Percentiles rank a stretch among this genome's conserved stretches.
These are phyloP conservation scores for Drosophila sucinea DNA, from an alignment of 1,140 invertebrate genomes.

Conservation along the genomic window DNA sequence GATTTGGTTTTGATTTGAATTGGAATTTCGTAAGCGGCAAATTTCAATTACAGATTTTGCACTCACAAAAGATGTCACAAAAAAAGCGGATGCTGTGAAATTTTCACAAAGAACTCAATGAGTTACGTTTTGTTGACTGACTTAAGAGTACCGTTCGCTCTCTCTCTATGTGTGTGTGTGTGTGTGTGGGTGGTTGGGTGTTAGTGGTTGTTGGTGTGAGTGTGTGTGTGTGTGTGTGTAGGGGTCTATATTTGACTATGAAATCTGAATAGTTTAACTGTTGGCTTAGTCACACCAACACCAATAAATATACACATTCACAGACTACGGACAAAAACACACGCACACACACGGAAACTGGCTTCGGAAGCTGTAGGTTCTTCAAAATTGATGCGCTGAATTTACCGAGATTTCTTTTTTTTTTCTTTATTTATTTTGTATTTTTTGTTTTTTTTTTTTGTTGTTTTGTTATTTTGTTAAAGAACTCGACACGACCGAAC, in stretches of 20 bases:
- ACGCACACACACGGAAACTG: not conserved
- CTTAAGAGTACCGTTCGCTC: conserved; percentile 6
- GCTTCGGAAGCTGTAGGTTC: conserved; percentile 34
- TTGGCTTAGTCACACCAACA: conserved; percentile 50
- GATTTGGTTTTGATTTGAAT: conserved; percentile 20
- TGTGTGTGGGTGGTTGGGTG: not conserved
- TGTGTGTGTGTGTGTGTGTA: not conserved
- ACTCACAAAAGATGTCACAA: conserved; percentile 36
- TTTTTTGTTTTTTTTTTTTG: conserved; percentile 4
- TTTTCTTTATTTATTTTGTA: not conserved
- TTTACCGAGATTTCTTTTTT: conserved; percentile 14
- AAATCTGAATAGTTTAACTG: conserved; percentile 32
- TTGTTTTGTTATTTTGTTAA: not conserved
- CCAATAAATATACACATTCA: conserved; percentile 27
- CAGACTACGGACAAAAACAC: conserved; percentile 10
- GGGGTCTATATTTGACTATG: conserved; percentile 11
- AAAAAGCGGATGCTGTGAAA: conserved; percentile 14
- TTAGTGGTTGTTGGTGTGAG: not conserved
- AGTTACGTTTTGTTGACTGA: conserved; percentile 8
- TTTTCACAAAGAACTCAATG: conserved; percentile 19
- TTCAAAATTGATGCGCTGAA: conserved; percentile 12
- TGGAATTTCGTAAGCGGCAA: conserved; percentile 56
- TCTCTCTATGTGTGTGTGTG: conserved; percentile 10
- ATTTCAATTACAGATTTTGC: conserved; percentile 78
- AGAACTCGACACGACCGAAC: conserved; percentile 61